These are phyloP conservation scores for Agapornis roseicollis DNA, from an alignment of 2,113 vertebrate genomes.

Conservation along the genomic window DNA sequence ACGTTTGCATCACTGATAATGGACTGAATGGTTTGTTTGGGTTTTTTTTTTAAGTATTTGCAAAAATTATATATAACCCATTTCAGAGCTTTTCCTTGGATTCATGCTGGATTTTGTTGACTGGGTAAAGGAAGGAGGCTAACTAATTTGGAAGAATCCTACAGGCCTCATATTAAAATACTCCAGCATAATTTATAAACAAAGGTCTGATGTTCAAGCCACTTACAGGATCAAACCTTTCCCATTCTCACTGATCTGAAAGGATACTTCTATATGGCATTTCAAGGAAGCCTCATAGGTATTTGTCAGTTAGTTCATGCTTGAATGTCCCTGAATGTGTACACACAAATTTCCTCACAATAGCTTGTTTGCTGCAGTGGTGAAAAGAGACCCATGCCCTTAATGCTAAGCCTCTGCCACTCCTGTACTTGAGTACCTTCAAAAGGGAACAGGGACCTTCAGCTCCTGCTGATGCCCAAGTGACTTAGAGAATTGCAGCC, in stretches of 20 bases:
- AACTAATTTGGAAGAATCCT: background rate
- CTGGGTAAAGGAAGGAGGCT: background rate
- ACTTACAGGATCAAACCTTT: background rate
- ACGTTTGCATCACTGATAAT: accelerated
- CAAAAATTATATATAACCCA: background rate
- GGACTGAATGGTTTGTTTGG: background rate
- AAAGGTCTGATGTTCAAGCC: background rate
- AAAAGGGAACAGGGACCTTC: background rate
- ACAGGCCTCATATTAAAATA: background rate
- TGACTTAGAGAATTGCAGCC: background rate
- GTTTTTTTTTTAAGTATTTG: background rate
- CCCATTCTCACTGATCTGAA: background rate
- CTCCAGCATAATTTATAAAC: background rate
- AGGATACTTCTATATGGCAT: background rate
- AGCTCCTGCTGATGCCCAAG: background rate
- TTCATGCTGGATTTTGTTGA: background rate
- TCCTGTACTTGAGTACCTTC: background rate
- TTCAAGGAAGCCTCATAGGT: background rate
- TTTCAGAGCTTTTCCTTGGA: background rate
- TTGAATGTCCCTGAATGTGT: background rate
- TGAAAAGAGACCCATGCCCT: background rate
- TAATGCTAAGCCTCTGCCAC: background rate
- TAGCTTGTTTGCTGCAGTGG: background rate
- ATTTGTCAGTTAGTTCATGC: background rate
- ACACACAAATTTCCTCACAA: background rate